Evolutionary conservation across 2,888 invertebrate genomes (phyloP).

Genomic region (Drosophila anomalata): DNA sequence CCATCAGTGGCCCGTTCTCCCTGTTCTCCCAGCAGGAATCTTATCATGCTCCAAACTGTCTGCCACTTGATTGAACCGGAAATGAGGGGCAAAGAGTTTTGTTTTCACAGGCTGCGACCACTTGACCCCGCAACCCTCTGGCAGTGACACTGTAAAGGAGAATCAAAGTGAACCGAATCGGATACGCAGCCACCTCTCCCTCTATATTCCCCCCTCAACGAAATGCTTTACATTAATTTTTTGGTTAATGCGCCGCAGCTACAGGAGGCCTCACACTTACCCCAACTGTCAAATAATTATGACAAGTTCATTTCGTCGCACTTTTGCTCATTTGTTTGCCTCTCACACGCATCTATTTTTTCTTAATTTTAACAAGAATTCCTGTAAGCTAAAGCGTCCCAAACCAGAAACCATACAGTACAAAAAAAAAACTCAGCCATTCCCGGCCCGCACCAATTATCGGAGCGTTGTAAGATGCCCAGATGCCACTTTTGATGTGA

Average conservation of each 20-base stretch:
- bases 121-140: slow-evolving; percentile 64
- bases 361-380: slow-evolving; percentile 66
- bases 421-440: slow-evolving; percentile 1
- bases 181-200: slow-evolving; percentile 42
- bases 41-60: slow-evolving; percentile 47
- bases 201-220: slow-evolving; percentile 22
- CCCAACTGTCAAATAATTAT: slow-evolving; percentile 80
- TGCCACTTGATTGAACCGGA: slow-evolving; percentile 71
- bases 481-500: slow-evolving; percentile 74
- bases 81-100: slow-evolving; percentile 67
- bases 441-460: slow-evolving; percentile 69
- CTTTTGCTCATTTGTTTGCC: slow-evolving; percentile 75
- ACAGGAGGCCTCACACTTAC: slow-evolving; percentile 46
- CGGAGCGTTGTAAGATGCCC: slow-evolving; percentile 71
- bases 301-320: slow-evolving; percentile 81
- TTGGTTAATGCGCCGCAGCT: slow-evolving; percentile 48
- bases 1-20: neutral
- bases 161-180: slow-evolving; percentile 70
- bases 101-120: slow-evolving; percentile 75
- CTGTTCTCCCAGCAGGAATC: slow-evolving; percentile 15
- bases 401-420: neutral
- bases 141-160: slow-evolving; percentile 43
- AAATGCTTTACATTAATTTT: slow-evolving; percentile 75
- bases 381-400: slow-evolving; percentile 57
- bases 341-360: slow-evolving; percentile 32